Conservation (phyloP, 2,797 vertebrate genomes). For the Lepus townsendii region DNA sequence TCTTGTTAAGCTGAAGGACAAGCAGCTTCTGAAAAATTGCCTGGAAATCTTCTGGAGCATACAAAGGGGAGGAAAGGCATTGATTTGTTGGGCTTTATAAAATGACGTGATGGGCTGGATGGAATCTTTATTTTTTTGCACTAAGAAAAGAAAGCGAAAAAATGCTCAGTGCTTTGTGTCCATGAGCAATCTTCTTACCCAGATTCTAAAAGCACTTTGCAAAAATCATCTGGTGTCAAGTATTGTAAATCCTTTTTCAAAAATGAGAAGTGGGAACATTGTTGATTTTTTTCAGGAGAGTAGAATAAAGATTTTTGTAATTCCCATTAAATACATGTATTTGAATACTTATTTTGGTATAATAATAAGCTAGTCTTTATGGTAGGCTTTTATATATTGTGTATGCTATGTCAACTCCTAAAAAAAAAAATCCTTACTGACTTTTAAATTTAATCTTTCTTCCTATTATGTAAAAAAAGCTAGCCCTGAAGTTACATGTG, state of each 20-base stretch:
- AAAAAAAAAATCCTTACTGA: constrained; percentile 28
- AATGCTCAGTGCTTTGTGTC: constrained; percentile 56
- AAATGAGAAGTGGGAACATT: constrained; percentile 41
- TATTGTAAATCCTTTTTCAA: constrained; percentile 61
- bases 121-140: constrained; percentile 47
- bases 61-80: constrained; percentile 40
- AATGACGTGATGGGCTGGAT: constrained; percentile 44
- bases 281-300: constrained; percentile 57
- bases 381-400: constrained; percentile 53
- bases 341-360: constrained; percentile 43
- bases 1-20: constrained; percentile 63
- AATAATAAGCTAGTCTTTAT: not conserved
- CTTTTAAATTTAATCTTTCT: constrained; percentile 70
- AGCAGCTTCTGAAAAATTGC: constrained; percentile 60
- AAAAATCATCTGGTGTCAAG: constrained; percentile 63
- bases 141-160: constrained; percentile 40
- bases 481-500: constrained; percentile 6
- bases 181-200: constrained; percentile 46
- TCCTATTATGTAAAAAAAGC: not conserved
- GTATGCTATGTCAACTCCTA: constrained; percentile 17
- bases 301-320: constrained; percentile 56
- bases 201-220: constrained; percentile 63
- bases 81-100: constrained; percentile 64
- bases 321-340: constrained; percentile 22
- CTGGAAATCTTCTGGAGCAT: constrained; percentile 43